Evolutionary conservation across 2,113 vertebrate genomes (phyloP), one percentile per base, ranked within the genome.

Genomic region (Numenius arquata): DNA sequence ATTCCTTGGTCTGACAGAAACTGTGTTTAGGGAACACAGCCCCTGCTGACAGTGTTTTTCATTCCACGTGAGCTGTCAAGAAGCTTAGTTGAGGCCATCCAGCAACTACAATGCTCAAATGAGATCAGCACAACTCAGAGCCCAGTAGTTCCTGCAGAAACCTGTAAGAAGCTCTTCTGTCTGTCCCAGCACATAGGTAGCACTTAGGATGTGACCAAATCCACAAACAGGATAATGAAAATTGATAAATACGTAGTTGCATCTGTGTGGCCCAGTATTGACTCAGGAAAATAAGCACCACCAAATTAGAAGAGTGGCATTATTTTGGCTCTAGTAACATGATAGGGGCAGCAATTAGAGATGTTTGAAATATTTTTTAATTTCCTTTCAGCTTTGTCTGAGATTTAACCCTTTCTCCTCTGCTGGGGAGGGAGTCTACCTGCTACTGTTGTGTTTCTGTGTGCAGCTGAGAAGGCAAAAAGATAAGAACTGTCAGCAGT

Each of bases 151-250:
- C 68, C 26, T 50, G 40, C 34, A 83, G 94, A 70, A 74, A 50
- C 16, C 23, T 77, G 36, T 2, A 5, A 41, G 30, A 88, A 93
- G 63, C 18, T 67, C 67, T 73, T 83, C 85, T 53, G 66, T 75
- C 85, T 84, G n/a, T 66, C 59, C 56, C n/a, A 79, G 61, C 32
- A 61, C 66, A 63, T 1, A 77, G 48, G 17, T 61, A 76, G 17
- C 45, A 55, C 73, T 78, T 89, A 77, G 34, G 65, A 89, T 95
- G 76, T 93, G 88, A 48, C 61, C 73, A 94, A 95, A 97, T 95
- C 92, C 90, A 85, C 79, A 97, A 95, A 97, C 70, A 91, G 56
- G 75, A 95, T 97, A 97, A 98, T 96, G 96, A 97, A 98, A 98
- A 97, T 91, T 86, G 92, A 96, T 97, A 98, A 96, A 95, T 90